Conservation (phyloP, 2,797 vertebrate genomes). For the Darevskia nairensis region DNA sequence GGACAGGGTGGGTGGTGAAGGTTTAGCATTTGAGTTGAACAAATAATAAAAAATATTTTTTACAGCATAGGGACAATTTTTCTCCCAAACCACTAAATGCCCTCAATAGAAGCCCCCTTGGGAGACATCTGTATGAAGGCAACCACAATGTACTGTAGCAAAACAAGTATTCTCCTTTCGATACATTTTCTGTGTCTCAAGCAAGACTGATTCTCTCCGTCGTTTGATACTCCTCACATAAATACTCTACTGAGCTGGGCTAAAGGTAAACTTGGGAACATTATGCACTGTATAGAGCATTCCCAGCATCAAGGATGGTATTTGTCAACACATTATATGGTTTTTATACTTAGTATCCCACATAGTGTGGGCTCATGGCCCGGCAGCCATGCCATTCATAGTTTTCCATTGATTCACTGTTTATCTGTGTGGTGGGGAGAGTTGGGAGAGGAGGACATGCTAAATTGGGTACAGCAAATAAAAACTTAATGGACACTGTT, state of each 20-base stretch:
- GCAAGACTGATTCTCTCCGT: neutral
- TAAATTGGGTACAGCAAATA: conserved; percentile 19
- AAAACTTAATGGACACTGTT: neutral
- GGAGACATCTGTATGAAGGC: conserved; percentile 57
- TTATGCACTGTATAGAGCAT: conserved; percentile 14
- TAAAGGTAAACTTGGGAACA: conserved; percentile 11
- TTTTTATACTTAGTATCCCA: conserved; percentile 53
- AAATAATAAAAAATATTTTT: conserved; percentile 39
- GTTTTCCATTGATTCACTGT: conserved; percentile 34
- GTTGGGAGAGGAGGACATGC: neutral
- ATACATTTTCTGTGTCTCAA: neutral
- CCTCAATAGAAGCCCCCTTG: conserved; percentile 39
- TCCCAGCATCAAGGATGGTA: neutral
- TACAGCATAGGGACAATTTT: conserved; percentile 57
- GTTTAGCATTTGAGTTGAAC: neutral
- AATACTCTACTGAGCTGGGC: conserved; percentile 14
- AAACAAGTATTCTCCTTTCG: conserved; percentile 21
- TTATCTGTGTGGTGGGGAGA: neutral
- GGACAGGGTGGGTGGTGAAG: neutral
- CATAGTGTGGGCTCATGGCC: conserved; percentile 43
- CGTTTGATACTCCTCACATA: neutral
- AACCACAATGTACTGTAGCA: conserved; percentile 53
- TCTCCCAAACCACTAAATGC: conserved; percentile 57
- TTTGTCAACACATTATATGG: conserved; percentile 8
- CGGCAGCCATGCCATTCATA: conserved; percentile 34